Evolutionary conservation across 2,797 vertebrate species (phyloP).

Genomic region (Bradypus variegatus): DNA sequence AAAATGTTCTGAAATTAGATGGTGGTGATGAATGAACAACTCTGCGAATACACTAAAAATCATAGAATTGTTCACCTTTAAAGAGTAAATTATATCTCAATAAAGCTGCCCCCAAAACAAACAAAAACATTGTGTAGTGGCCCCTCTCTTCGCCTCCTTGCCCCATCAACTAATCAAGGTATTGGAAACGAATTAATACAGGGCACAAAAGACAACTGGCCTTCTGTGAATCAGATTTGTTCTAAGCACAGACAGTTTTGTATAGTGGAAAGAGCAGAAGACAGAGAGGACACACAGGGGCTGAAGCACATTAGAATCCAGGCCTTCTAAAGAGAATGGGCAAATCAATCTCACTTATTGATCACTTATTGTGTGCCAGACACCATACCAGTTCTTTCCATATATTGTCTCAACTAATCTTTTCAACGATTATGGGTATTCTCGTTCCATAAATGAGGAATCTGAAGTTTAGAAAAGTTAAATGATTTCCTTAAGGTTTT

Average conservation of each 20-base stretch:
- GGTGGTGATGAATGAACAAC: rapidly evolving
- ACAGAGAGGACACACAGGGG: background rate
- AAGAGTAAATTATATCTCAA: background rate
- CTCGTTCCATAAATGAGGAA: background rate
- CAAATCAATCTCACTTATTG: background rate
- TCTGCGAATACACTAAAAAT: background rate
- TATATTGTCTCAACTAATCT: background rate
- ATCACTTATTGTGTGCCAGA: background rate
- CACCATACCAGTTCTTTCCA: rapidly evolving
- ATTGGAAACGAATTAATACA: background rate
- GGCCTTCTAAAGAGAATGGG: background rate
- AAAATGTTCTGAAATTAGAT: background rate
- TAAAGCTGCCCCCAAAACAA: background rate
- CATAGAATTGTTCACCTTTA: background rate
- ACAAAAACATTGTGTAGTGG: rapidly evolving
- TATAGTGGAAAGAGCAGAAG: background rate
- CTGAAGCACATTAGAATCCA: background rate
- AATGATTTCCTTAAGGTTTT: background rate
- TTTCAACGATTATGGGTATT: rapidly evolving
- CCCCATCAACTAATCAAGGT: background rate
- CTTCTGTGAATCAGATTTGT: background rate
- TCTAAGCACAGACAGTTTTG: too few relatives aligned
- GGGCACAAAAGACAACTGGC: background rate
- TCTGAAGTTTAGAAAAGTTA: background rate
- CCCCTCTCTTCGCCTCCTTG: background rate